A percentile compares a stretch with the other conserved stretches of the same genome.
phyloP scores from a whole-genome alignment of 2,113 vertebrate genomes.

The Elephas maximus region DNA sequence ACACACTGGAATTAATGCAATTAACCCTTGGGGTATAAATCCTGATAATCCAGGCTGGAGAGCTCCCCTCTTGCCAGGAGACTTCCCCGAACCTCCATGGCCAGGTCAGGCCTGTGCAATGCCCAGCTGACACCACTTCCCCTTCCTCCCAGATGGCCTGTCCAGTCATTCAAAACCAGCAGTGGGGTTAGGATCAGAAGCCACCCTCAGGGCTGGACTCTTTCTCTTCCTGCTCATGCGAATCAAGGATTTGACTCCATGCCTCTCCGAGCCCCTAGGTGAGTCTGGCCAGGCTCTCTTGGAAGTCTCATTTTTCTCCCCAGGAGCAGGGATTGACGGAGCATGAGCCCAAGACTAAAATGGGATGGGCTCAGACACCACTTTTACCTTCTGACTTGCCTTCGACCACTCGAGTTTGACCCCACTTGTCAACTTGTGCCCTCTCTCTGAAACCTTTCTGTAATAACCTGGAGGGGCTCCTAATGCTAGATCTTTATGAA shows the following conservation, averaged over 20 bases:
- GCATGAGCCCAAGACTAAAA: neutral
- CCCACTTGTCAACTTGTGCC: neutral
- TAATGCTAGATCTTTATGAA: neutral
- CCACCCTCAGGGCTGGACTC: too few species aligned
- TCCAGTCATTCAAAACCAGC: neutral
- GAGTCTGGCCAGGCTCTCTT: neutral
- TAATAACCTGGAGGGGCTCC: neutral
- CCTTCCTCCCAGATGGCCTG: neutral
- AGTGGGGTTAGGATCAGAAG: neutral
- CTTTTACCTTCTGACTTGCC: neutral
- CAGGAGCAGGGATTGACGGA: neutral
- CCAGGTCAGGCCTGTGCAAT: neutral
- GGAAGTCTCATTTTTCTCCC: neutral
- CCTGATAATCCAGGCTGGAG: neutral
- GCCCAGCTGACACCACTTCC: neutral
- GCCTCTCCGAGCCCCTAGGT: neutral
- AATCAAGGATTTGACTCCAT: neutral
- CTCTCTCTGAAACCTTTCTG: neutral
- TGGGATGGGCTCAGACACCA: neutral
- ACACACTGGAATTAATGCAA: slow-evolving; percentile 51
- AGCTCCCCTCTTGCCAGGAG: neutral
- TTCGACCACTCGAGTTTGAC: fast-evolving
- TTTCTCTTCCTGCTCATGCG: neutral
- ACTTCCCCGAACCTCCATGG: neutral
- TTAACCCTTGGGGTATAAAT: neutral